These are phyloP conservation scores for Oceanites oceanicus DNA, from an alignment of 2,113 vertebrate genomes.

Conservation along the genomic window DNA sequence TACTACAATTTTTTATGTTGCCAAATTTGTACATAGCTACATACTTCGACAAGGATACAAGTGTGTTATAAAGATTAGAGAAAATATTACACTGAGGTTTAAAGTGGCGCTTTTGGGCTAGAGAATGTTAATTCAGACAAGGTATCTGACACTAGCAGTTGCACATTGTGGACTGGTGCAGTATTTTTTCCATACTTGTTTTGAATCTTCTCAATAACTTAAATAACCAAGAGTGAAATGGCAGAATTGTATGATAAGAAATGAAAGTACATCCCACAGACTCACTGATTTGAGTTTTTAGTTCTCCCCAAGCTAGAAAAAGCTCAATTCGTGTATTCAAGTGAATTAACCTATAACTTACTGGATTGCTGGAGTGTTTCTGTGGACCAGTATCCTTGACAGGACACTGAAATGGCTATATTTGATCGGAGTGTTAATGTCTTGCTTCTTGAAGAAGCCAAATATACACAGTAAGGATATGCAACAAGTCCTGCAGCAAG, in stretches of 20 bases:
- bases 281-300: neutral
- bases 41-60: conserved; percentile 16
- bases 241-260: neutral
- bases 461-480: neutral
- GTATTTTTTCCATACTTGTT: neutral
- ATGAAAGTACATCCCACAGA: neutral
- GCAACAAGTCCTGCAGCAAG: neutral
- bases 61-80: conserved; percentile 47
- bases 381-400: neutral
- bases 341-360: neutral
- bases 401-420: neutral
- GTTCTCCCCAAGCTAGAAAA: neutral
- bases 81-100: conserved; percentile 39
- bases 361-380: neutral
- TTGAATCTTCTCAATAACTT: neutral
- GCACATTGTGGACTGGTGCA: neutral
- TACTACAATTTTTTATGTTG: conserved; percentile 36
- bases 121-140: conserved; percentile 32
- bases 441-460: neutral
- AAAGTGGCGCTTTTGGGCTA: conserved; percentile 20
- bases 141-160: neutral
- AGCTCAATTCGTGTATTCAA: neutral
- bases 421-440: neutral
- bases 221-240: neutral
- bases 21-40: neutral